These are phyloP conservation scores for Phyllopteryx taeniolatus DNA, from an alignment of 2,113 vertebrate genomes.

Conservation along the genomic window DNA sequence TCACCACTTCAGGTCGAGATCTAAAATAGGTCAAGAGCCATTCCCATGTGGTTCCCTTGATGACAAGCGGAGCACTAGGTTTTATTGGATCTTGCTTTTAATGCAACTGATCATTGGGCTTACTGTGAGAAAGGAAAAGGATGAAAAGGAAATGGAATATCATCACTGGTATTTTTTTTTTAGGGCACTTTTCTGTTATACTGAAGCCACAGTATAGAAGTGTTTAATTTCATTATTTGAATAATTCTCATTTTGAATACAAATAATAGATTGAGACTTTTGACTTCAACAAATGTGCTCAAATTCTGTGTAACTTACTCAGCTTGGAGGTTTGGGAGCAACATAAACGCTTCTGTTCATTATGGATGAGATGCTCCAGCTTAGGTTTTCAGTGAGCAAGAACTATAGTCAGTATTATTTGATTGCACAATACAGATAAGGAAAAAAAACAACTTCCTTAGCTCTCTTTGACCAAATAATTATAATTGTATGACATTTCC, in stretches of 20 bases:
- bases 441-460: neutral
- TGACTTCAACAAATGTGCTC: neutral
- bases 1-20: neutral
- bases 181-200: neutral
- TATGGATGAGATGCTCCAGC: slow-evolving; percentile 9
- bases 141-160: neutral
- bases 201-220: neutral
- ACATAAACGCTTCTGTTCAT: slow-evolving; percentile 13
- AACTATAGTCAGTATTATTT: neutral
- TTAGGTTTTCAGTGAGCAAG: neutral
- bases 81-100: neutral
- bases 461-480: slow-evolving; percentile 7
- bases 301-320: slow-evolving; percentile 24
- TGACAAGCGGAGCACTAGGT: neutral
- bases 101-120: neutral
- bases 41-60: neutral
- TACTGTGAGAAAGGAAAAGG: neutral
- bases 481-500: neutral
- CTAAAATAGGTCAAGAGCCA: slow-evolving; percentile 1
- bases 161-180: neutral
- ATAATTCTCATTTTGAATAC: neutral
- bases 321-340: slow-evolving; percentile 7
- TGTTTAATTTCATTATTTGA: neutral
- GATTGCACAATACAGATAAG: neutral
- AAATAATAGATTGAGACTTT: neutral